Conservation (phyloP, 1,140 invertebrate species). For the Drosophila bocqueti region DNA sequence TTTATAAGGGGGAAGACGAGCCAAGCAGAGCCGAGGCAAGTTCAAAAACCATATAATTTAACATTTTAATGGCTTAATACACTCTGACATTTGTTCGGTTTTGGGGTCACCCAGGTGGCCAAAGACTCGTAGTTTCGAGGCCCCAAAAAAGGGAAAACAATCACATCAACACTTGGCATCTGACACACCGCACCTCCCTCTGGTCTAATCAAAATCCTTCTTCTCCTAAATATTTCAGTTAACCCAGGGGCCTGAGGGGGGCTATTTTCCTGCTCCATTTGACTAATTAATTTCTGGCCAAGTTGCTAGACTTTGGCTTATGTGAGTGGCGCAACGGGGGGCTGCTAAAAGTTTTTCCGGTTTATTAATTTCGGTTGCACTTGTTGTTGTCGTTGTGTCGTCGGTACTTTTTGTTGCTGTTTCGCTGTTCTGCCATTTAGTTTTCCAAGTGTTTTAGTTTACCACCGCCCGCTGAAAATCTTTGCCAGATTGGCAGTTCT, state of each 20-base stretch:
- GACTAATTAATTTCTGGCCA: conserved; percentile 76
- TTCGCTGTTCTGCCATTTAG: conserved; percentile 27
- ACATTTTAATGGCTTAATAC: conserved; percentile 69
- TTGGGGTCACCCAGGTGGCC: conserved; percentile 54
- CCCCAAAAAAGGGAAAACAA: conserved; percentile 24
- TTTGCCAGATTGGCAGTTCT: conserved; percentile 44
- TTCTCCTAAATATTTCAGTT: conserved; percentile 53
- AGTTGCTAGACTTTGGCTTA: conserved; percentile 47
- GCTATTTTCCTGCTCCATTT: conserved; percentile 44
- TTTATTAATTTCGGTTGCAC: conserved; percentile 49
- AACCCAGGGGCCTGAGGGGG: conserved; percentile 18
- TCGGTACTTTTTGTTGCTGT: background rate
- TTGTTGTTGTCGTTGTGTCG: conserved; percentile 22
- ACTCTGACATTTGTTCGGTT: conserved; percentile 49
- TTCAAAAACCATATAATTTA: conserved; percentile 64
- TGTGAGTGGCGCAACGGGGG: conserved; percentile 1
- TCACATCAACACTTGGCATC: conserved; percentile 49
- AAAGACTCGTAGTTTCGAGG: conserved; percentile 9
- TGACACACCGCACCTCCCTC: background rate
- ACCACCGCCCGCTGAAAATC: conserved; percentile 28
- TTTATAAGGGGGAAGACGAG: conserved; percentile 24
- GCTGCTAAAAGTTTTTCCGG: conserved; percentile 53
- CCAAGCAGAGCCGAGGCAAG: conserved; percentile 8
- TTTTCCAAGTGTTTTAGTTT: conserved; percentile 21
- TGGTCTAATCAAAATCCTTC: conserved; percentile 54